These are phyloP conservation scores for Tipula unca DNA, from an alignment of 2,888 invertebrate genomes.

Conservation along the genomic window DNA sequence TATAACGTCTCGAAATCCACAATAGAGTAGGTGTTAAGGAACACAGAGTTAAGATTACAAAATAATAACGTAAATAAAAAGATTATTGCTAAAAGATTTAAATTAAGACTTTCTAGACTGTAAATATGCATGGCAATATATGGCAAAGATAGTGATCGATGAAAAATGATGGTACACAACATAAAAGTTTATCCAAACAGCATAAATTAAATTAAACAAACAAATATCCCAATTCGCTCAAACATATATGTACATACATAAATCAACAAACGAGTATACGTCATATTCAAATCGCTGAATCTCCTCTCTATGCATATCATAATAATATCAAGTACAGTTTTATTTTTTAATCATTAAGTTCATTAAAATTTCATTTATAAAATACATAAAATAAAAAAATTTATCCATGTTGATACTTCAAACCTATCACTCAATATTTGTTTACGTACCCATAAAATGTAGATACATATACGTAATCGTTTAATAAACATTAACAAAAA, in stretches of 20 bases:
- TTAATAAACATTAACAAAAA: background rate
- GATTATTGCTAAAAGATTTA: background rate
- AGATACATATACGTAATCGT: background rate
- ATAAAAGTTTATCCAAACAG: background rate
- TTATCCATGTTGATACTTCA: background rate
- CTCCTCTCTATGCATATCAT: background rate
- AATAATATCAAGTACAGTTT: background rate
- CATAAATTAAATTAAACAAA: background rate
- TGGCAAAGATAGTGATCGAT: background rate
- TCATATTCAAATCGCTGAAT: background rate
- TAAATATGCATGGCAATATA: no score
- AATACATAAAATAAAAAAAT: background rate
- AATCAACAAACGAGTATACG: background rate
- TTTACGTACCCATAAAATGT: background rate
- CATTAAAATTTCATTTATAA: background rate
- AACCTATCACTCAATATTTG: background rate
- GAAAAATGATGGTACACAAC: conserved; percentile 8
- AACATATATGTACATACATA: no score
- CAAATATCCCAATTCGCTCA: background rate
- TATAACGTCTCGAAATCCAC: background rate
- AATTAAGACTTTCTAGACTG: background rate
- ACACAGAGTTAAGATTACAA: background rate
- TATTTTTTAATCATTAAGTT: background rate
- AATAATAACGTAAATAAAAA: background rate
- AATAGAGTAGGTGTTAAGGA: background rate